phyloP scores from a whole-genome alignment of 2,888 invertebrate species.

The Tethea ocularis region DNA sequence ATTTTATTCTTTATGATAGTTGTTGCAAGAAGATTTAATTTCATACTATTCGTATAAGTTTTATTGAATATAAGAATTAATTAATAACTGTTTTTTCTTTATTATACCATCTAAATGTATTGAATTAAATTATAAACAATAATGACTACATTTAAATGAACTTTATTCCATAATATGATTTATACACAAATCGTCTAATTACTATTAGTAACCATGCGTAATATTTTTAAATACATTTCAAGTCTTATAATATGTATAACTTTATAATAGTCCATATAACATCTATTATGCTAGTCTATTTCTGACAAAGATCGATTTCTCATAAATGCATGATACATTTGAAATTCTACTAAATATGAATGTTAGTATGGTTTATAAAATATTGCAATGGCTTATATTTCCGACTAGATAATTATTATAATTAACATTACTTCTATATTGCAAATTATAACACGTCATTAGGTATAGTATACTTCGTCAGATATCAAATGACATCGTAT shows the following conservation, averaged over 20 bases:
- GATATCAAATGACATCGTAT: slow-evolving; percentile 18
- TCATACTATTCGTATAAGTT: slow-evolving; percentile 53
- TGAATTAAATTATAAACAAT: neutral
- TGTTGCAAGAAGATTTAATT: slow-evolving; percentile 65
- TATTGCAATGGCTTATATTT: slow-evolving; percentile 82
- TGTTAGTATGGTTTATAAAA: slow-evolving; percentile 56
- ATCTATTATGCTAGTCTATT: slow-evolving; percentile 28
- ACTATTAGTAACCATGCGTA: slow-evolving; percentile 64
- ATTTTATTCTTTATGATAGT: slow-evolving; percentile 57
- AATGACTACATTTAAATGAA: slow-evolving; percentile 24
- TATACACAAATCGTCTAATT: slow-evolving; percentile 57
- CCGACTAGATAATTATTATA: slow-evolving; percentile 80
- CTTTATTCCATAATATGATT: slow-evolving; percentile 65
- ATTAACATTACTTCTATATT: slow-evolving; percentile 73
- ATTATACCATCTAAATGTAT: slow-evolving; percentile 10
- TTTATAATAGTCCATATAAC: slow-evolving; percentile 28
- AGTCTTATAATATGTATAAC: slow-evolving; percentile 32
- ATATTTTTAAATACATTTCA: slow-evolving; percentile 13
- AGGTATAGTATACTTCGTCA: slow-evolving; percentile 25
- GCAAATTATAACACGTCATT: slow-evolving; percentile 38
- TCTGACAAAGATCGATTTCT: slow-evolving; percentile 32
- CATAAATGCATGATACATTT: slow-evolving; percentile 55
- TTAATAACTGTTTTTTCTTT: slow-evolving; percentile 35
- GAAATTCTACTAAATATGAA: slow-evolving; percentile 45
- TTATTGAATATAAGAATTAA: slow-evolving; percentile 67